These are phyloP conservation scores for Prionchulus punctatus DNA, from an alignment of 2,888 invertebrate genomes.

Conservation along the genomic window DNA sequence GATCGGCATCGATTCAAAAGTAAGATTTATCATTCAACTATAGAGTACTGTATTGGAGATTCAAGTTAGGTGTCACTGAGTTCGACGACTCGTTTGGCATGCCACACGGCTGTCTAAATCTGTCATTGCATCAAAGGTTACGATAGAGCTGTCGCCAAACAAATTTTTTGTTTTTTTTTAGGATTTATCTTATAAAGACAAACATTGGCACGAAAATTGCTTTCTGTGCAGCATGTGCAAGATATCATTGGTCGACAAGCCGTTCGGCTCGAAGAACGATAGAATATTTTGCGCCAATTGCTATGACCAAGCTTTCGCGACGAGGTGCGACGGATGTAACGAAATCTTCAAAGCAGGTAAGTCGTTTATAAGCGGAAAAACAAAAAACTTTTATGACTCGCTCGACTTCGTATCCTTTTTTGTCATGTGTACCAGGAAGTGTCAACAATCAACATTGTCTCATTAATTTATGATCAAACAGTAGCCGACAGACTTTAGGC, in stretches of 20 bases:
- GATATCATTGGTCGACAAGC: constrained; percentile 27
- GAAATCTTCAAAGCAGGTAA: constrained; percentile 10
- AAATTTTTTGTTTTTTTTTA: background rate
- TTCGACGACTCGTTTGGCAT: too few species aligned
- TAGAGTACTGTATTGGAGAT: too few species aligned
- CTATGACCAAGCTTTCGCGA: constrained; percentile 36
- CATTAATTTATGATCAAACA: too few species aligned
- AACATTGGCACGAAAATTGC: constrained; percentile 14
- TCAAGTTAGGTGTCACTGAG: too few species aligned
- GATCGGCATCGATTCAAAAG: constrained; percentile 92
- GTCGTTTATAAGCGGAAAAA: too few species aligned
- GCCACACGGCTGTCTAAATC: too few species aligned
- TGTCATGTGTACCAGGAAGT: too few species aligned
- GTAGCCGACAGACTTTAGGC: too few species aligned
- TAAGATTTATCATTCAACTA: constrained; percentile 27
- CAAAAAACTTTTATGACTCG: too few species aligned
- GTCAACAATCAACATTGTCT: background rate
- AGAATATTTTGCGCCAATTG: constrained; percentile 37
- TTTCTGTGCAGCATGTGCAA: constrained; percentile 33
- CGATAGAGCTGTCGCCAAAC: too few species aligned
- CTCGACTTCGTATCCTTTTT: too few species aligned
- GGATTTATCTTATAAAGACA: constrained; percentile 13
- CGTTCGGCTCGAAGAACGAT: constrained; percentile 37
- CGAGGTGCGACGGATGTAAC: constrained; percentile 19
- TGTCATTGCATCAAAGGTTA: too few species aligned